Percentiles rank a stretch among this genome's conserved stretches.
These are phyloP conservation scores for Chaitophorus viminalis DNA, from an alignment of 2,888 invertebrate genomes.

Conservation along the genomic window DNA sequence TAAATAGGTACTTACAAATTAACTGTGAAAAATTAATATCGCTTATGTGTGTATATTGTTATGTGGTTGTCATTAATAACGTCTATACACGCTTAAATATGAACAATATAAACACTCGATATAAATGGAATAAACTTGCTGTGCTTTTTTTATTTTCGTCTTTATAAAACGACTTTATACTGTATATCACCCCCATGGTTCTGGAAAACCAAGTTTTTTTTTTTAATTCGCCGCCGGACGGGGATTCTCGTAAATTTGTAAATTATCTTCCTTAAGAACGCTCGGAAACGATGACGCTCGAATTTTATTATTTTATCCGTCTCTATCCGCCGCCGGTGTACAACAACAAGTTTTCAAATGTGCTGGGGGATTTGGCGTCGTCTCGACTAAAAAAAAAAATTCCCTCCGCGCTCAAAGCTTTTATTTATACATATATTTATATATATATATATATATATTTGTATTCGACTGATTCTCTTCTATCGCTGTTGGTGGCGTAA, in stretches of 20 bases:
- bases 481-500: background rate
- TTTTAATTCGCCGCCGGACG: background rate
- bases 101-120: too few species aligned
- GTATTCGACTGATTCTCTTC: background rate
- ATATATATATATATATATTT: too few species aligned
- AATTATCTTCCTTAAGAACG: background rate
- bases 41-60: too few species aligned
- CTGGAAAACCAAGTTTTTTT: background rate
- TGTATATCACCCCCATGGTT: background rate
- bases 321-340: background rate
- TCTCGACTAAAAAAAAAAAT: background rate
- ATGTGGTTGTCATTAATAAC: too few species aligned
- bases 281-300: background rate
- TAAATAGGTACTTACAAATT: too few species aligned
- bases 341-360: conserved; percentile 10
- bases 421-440: too few species aligned
- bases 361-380: conserved; percentile 4
- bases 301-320: background rate
- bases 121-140: too few species aligned
- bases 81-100: too few species aligned
- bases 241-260: background rate
- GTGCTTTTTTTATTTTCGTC: background rate
- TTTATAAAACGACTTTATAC: background rate
- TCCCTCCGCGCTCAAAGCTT: background rate
- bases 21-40: too few species aligned